Conservation (phyloP, 2,888 invertebrate species). For the Pyrrhia umbra region DNA sequence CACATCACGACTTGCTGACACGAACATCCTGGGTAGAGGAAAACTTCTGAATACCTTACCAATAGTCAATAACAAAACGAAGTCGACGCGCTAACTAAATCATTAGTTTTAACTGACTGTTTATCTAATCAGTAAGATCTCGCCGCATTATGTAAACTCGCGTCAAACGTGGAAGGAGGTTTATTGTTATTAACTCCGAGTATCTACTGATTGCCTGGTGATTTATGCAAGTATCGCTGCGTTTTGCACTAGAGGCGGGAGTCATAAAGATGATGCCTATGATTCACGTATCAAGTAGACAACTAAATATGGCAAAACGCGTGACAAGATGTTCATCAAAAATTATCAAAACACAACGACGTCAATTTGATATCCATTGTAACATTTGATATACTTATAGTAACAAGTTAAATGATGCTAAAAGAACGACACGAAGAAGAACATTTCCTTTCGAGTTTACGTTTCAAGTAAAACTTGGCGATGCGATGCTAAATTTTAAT, state of each 20-base stretch:
- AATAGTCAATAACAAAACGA: constrained; percentile 1
- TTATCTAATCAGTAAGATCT: constrained; percentile 36
- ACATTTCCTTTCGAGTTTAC: not conserved
- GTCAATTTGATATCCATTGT: no score
- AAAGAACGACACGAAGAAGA: no score
- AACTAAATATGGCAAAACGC: not conserved
- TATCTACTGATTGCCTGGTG: constrained; percentile 21
- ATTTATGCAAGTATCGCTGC: constrained; percentile 28
- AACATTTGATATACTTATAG: no score
- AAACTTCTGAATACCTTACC: not conserved
- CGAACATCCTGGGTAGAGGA: not conserved
- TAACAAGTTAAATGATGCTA: no score
- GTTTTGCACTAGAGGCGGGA: constrained; percentile 15
- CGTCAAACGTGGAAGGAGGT: constrained; percentile 26
- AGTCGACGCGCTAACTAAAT: not conserved
- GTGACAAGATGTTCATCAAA: no score
- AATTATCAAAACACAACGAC: no score
- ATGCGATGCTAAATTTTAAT: no score
- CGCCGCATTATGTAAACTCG: constrained; percentile 26
- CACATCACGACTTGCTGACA: constrained; percentile 9
- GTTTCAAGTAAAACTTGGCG: not conserved
- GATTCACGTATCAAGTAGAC: constrained; percentile 6
- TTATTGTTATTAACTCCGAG: constrained; percentile 40
- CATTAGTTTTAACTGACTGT: constrained; percentile 2
- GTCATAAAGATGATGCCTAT: not conserved